Evolutionary conservation across 1,140 invertebrate genomes (phyloP).

Genomic region (Heterodera carotae): DNA sequence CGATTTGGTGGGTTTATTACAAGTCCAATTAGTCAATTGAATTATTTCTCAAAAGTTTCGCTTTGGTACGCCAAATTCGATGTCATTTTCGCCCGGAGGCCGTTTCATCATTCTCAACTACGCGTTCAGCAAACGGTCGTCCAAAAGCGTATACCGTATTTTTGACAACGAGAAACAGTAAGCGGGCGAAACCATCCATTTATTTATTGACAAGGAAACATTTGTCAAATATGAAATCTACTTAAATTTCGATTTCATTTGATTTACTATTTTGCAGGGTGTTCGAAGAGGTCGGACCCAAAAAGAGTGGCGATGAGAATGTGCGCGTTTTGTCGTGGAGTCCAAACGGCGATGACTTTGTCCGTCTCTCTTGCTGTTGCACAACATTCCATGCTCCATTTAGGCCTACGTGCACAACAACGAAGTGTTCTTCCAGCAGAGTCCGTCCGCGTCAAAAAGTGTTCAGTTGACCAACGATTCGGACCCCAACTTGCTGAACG

Average conservation of each 20-base stretch:
- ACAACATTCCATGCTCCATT: constrained; percentile 25
- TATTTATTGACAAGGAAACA: too few relatives aligned
- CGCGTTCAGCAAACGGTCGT: constrained; percentile 36
- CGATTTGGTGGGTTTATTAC: constrained; percentile 22
- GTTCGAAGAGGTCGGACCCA: constrained; percentile 52
- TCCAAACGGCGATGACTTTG: constrained; percentile 47
- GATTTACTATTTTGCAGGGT: constrained; percentile 39
- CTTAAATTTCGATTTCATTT: too few relatives aligned
- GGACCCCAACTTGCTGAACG: constrained; percentile 47
- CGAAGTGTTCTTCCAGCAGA: constrained; percentile 57
- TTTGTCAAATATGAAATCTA: too few relatives aligned
- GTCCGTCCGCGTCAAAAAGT: constrained; percentile 36
- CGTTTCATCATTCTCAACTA: constrained; percentile 42
- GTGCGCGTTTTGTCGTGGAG: constrained; percentile 49
- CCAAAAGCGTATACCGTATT: constrained; percentile 51
- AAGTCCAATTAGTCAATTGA: too few relatives aligned
- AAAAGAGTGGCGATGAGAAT: constrained; percentile 52
- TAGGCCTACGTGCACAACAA: constrained; percentile 58
- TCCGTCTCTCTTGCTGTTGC: constrained; percentile 35
- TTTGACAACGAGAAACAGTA: constrained; percentile 43
- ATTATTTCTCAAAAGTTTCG: constrained; percentile 35
- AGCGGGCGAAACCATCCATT: not conserved
- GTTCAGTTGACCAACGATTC: constrained; percentile 47
- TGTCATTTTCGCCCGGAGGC: constrained; percentile 36
- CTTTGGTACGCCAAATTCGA: constrained; percentile 45